These are phyloP conservation scores for Berghia stephanieae DNA, from an alignment of 1,140 invertebrate genomes.

Conservation along the genomic window DNA sequence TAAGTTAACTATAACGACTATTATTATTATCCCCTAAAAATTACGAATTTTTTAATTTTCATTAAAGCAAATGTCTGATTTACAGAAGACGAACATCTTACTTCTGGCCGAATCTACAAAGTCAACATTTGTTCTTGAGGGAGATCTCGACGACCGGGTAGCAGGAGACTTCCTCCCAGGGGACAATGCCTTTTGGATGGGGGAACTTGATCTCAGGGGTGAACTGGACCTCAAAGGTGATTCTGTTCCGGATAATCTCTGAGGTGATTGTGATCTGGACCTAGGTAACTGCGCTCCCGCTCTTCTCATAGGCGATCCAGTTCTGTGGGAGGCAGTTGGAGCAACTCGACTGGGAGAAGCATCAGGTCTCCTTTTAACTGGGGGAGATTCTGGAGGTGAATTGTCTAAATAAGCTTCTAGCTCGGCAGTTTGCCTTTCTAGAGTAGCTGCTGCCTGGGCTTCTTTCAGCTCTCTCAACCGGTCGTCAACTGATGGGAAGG, in stretches of 20 bases:
- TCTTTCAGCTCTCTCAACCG: slow-evolving; percentile 12
- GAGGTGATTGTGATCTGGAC: slow-evolving; percentile 25
- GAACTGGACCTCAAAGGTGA: no score
- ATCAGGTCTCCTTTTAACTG: slow-evolving; percentile 43
- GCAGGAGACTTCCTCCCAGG: no score
- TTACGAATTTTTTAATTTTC: no score
- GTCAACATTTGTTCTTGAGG: no score
- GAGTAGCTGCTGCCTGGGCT: slow-evolving; percentile 5
- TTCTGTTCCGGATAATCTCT: no score
- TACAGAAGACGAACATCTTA: no score
- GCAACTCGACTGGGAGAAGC: neutral
- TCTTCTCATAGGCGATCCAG: slow-evolving; percentile 18
- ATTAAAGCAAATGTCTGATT: no score
- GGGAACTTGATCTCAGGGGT: slow-evolving; percentile 36
- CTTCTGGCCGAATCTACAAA: no score
- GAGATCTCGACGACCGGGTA: no score
- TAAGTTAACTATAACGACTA: no score
- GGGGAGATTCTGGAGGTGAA: slow-evolving; percentile 55
- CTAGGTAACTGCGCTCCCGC: no score
- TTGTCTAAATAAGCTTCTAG: slow-evolving; percentile 49
- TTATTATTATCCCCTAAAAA: no score
- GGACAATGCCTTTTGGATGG: neutral
- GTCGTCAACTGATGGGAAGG: neutral
- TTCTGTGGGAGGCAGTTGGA: neutral
- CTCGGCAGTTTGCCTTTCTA: slow-evolving; percentile 49